Base-by-base conservation (phyloP, 2,113 vertebrate species). In the Larimichthys polyactis region DNA sequence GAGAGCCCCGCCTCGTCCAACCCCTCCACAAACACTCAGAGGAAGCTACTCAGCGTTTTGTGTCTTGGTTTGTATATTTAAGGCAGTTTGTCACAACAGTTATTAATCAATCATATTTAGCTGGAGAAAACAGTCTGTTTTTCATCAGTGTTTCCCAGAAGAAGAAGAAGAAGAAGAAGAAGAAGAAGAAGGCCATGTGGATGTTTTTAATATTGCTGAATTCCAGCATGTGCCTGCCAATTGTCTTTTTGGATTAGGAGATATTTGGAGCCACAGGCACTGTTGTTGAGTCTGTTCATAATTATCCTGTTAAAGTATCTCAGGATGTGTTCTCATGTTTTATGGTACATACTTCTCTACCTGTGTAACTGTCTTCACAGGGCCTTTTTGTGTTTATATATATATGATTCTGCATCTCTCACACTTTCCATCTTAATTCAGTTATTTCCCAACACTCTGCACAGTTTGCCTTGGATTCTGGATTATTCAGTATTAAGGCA, bases 271-370 rank as follows among this genome's bases (percentile, higher is more conserved):
- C 84, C 87, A 67, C 82, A 67, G 85, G 70, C 91, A 57, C 46
- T 29, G 64, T 74, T 89, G 73, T 66, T 68, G 51, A 79, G 87
- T 93, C 93, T 94, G 94, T 84, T 94, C 78, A 79, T 93, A 90
- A 94, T 94, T 91, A 92, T 83, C 77, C 75, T 76, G 63, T 87
- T 94, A 91, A 91, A 91, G 82, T 54, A 84, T 87, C 80, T 84
- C 87, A 87, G 91, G 91, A 94, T 89, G 88, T 92, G 88, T 87
- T 90, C 85, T 95, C 83, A 77, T 87, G 84, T 92, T 94, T 90
- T 89, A 87, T 78, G 72, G 84, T 32, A 72, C 91, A 94, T 94
- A 90, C 76, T 93, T 94, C 81, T 90, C 82, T 87, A 82, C 89
- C 85, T 92, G 87, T 94, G 91, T 94, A 93, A 92, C 87, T 48